Evolutionary conservation across 2,797 vertebrate species (phyloP), one percentile per base, ranked within the genome.

Genomic region (Synanceia verrucosa): DNA sequence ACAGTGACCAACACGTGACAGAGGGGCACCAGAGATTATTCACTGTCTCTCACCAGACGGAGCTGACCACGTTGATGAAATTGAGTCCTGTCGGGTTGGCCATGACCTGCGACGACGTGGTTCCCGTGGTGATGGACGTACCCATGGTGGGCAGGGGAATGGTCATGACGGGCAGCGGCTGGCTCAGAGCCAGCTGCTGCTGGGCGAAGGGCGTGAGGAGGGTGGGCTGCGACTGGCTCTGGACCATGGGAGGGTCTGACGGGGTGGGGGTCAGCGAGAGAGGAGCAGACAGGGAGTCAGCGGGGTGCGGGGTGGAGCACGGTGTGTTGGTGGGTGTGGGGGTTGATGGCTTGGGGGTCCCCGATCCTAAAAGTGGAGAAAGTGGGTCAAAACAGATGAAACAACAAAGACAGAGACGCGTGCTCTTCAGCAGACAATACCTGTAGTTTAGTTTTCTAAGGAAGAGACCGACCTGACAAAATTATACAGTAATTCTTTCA

Each of bases 311-410:
- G 73, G 96, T 96, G 71, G 97, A 98, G 94, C 97, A 97, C 47
- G 96, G 97, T 82, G 97, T 97, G 94, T 95, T 97, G 89, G 95
- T 96, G 90, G 97, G 97, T 68, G 98, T 97, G 89, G 97, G 97
- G 86, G 97, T 96, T 89, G 97, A 97, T 93, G 97, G 95, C 92
- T 99, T 99, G 85, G 98, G 97, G 85, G 97, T 98, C 91, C 97
- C 97, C 84, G 97, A 97, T 95, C 98, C 97, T 99, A 90, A 89
- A 70, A 81, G 91, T 86, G 86, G 90, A 88, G 1, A 44, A 44
- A 72, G 24, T 3, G 21, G 37, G 21, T 29, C 2, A 75, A 39
- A 65, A 44, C 9, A 57, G 4, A 16, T 57, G 10, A 46, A 34
- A 13, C n/a, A n/a, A n/a, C n/a, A n/a, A 48, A 26, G 21, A 50